Conservation (phyloP, 1,140 invertebrate species). For the Nylanderia fulva region DNA sequence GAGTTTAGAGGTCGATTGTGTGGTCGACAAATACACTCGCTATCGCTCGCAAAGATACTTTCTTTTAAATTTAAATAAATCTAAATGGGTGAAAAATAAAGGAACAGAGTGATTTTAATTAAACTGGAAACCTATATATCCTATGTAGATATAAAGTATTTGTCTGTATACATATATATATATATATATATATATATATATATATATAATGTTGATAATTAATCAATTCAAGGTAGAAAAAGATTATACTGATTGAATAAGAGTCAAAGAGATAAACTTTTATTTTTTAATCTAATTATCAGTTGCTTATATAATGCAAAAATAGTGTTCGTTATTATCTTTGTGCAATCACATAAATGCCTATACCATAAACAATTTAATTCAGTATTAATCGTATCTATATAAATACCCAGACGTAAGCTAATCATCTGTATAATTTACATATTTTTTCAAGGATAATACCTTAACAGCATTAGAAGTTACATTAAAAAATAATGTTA, state of each 20-base stretch:
- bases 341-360: neutral
- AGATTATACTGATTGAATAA: neutral
- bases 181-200: too few relatives aligned
- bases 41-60: too few relatives aligned
- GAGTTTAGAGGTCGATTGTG: too few relatives aligned
- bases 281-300: slow-evolving; percentile 18
- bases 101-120: too few relatives aligned
- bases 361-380: neutral
- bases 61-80: too few relatives aligned
- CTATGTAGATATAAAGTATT: neutral
- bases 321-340: neutral
- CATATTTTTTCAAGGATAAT: neutral
- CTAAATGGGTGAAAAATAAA: too few relatives aligned
- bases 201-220: neutral
- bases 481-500: neutral
- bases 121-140: too few relatives aligned
- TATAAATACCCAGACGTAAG: neutral
- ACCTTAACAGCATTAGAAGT: neutral
- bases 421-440: neutral
- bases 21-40: too few relatives aligned
- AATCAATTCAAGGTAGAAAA: neutral
- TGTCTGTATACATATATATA: too few relatives aligned
- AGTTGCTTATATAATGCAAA: slow-evolving; percentile 10
- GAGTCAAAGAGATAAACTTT: slow-evolving; percentile 13
- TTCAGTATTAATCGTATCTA: neutral